Evolutionary conservation across 2,888 invertebrate genomes (phyloP), one percentile per base, ranked within the genome.

Genomic region (Chalcis sispes): DNA sequence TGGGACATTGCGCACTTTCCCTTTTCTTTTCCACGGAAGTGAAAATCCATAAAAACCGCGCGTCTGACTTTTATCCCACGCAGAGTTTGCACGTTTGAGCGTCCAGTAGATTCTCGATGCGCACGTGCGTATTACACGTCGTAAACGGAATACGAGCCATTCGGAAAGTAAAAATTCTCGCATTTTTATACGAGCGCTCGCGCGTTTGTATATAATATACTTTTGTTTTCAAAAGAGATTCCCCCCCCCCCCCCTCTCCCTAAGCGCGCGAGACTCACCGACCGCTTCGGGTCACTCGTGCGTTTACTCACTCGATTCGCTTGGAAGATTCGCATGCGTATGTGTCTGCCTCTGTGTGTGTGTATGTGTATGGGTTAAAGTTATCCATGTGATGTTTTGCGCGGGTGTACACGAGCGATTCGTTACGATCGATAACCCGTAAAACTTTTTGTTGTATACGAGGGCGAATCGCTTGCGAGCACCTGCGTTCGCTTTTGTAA

Each of bases 11-110:
- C 81, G 75, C 77, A 82, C 86, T 85, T 85, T 86, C 84, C 84
- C 85, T 84, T 84, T 84, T 84, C 82, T 80, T 83, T 82, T 84
- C 81, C 77, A 79, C 86, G 86, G 86, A 86, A 86, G 85, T 83
- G 84, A 85, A 84, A 85, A 85, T 80, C 76, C 79, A 79, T 59
- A 36, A n/a, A n/a, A 40, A 10, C 42, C 56, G 40, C 56, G 36
- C 64, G 66, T 72, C 79, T 80, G 77, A 69, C 71, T 71, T 73
- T 81, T 48, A 27, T 54, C 76, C 32, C 3, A 32, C 32, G 32
- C 32, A 32, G 32, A 32, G 5, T n/a, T 32, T 52, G 65, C 70
- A 79, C 67, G 36, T 25, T 25, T 2, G 27, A 15, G 1, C 50
- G 20, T 50, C 1, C 10, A 4, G 5, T 50, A 36, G 10, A 10